Percentiles rank a stretch among this genome's conserved stretches.
Conservation (phyloP, 1,140 invertebrate genomes). For the Harpegnathos saltator region DNA sequence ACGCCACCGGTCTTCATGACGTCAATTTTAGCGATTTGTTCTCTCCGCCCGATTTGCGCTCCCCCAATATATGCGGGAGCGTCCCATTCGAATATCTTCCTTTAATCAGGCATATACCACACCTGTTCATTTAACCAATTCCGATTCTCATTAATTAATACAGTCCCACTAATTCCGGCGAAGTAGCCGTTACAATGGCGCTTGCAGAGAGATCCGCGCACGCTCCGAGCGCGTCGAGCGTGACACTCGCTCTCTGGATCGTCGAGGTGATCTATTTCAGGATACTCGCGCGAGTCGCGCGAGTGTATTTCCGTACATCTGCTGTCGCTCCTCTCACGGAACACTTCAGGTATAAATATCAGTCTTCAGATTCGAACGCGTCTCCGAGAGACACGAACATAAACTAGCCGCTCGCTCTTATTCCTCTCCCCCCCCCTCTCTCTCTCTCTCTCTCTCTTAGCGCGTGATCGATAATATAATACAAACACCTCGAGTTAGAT, state of each 20-base stretch:
- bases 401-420: no score
- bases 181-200: constrained; percentile 2
- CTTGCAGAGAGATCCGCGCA: constrained; percentile 22
- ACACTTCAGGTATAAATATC: no score
- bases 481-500: no score
- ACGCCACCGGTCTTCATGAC: not conserved
- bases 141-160: constrained; percentile 47
- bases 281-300: not conserved
- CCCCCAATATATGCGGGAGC: not conserved
- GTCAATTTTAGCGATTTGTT: constrained; percentile 10
- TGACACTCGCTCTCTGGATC: constrained; percentile 21
- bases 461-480: no score
- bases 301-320: no score
- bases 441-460: no score
- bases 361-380: no score
- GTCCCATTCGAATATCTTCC: constrained; percentile 44
- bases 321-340: no score
- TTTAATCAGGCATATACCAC: constrained; percentile 27
- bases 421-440: no score
- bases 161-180: no score
- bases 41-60: not conserved
- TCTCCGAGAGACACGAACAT: no score
- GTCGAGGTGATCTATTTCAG: not conserved
- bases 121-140: constrained; percentile 30
- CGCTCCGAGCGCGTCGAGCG: constrained; percentile 10